Percentiles rank a stretch among this genome's conserved stretches.
Conservation (phyloP, 2,797 vertebrate species). For the Argentina silus region DNA sequence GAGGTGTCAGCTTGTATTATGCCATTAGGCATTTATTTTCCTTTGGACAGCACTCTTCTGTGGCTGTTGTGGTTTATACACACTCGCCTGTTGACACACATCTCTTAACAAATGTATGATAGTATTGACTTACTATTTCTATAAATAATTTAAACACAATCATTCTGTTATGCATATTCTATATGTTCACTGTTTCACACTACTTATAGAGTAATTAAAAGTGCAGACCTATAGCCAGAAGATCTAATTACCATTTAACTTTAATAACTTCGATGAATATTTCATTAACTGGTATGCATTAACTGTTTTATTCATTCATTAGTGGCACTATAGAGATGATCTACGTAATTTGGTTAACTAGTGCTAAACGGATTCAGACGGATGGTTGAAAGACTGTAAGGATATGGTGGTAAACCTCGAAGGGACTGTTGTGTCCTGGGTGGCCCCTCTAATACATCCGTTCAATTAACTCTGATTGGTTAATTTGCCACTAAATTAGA, state of each 20-base stretch:
- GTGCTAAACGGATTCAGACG: conserved; percentile 36
- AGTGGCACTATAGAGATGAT: conserved; percentile 32
- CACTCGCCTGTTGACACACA: conserved; percentile 16
- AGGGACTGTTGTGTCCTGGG: conserved; percentile 35
- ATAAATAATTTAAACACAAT: too few relatives aligned
- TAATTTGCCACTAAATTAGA: conserved; percentile 30
- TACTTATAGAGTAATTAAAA: neutral
- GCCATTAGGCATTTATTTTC: conserved; percentile 53
- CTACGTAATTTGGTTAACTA: conserved; percentile 39
- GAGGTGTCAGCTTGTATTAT: conserved; percentile 45
- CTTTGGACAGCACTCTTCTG: conserved; percentile 19
- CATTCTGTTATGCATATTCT: neutral
- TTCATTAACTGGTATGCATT: conserved; percentile 45
- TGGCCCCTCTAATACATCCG: conserved; percentile 46
- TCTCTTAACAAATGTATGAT: neutral
- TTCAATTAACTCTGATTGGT: conserved; percentile 29
- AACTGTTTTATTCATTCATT: conserved; percentile 9
- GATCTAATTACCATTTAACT: conserved; percentile 48
- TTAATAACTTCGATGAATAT: conserved; percentile 60
- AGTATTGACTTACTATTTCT: neutral
- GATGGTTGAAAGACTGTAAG: conserved; percentile 39
- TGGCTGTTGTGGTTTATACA: conserved; percentile 23
- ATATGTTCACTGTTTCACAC: neutral
- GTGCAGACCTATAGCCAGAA: conserved; percentile 33
- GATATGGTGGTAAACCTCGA: conserved; percentile 24